A percentile compares a stretch with the other conserved stretches of the same genome.
Conservation (phyloP, 2,797 vertebrate species). For the Ataeniobius toweri region DNA sequence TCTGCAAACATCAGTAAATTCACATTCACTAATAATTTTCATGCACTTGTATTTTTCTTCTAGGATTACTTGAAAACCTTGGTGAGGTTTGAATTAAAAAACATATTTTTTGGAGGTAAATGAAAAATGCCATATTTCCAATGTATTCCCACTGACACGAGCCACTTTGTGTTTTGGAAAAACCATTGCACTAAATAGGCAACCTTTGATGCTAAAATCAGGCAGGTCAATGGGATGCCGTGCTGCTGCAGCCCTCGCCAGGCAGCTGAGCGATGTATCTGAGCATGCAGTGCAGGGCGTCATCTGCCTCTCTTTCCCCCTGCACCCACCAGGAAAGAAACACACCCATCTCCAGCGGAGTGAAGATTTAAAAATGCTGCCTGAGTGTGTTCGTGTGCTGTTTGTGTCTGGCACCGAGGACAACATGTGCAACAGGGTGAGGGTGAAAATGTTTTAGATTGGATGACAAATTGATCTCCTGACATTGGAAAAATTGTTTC, state of each 20-base stretch:
- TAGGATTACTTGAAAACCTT: conserved; percentile 87
- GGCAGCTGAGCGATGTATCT: conserved; percentile 58
- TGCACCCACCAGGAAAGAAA: conserved; percentile 87
- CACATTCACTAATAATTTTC: no score
- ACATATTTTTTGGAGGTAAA: conserved; percentile 88
- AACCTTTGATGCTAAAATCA: conserved; percentile 51
- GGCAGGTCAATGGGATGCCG: conserved; percentile 93
- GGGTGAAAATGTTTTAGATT: neutral
- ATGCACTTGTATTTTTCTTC: conserved; percentile 15
- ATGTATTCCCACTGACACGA: neutral
- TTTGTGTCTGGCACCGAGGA: conserved; percentile 91
- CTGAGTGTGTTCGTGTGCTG: conserved; percentile 80
- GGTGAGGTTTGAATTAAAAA: conserved; percentile 80
- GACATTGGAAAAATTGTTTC: neutral
- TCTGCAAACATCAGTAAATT: no score
- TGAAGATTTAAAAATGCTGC: conserved; percentile 83
- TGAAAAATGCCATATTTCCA: neutral
- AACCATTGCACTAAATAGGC: neutral
- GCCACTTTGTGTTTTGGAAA: neutral
- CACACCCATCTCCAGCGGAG: conserved; percentile 82
- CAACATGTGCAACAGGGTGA: conserved; percentile 91
- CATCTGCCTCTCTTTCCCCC: conserved; percentile 90
- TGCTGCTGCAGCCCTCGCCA: conserved; percentile 84
- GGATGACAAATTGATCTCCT: neutral
- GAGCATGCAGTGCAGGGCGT: conserved; percentile 84